Evolutionary conservation across 2,797 vertebrate genomes (phyloP).

Genomic region (Aselliscus stoliczkanus): DNA sequence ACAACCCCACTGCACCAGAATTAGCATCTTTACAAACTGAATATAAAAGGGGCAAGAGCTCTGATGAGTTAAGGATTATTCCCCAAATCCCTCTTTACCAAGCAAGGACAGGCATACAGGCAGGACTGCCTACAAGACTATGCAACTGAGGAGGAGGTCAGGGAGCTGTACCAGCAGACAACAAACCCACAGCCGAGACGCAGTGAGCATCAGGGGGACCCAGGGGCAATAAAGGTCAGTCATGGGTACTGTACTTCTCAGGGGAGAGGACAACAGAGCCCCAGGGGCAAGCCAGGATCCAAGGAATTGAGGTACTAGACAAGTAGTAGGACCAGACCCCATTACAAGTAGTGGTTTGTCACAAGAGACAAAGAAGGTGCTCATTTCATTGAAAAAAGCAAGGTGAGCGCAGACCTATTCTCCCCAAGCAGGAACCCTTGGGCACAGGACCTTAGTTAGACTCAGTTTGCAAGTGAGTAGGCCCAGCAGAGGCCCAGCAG

Average conservation of each 20-base stretch:
- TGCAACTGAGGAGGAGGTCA: not conserved
- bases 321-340: not conserved
- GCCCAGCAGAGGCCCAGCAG: not conserved
- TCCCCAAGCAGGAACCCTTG: not conserved
- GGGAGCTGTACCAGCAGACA: not conserved
- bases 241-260: too few relatives aligned
- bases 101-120: not conserved
- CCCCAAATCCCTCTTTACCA: not conserved
- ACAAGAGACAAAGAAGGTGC: not conserved
- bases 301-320: not conserved
- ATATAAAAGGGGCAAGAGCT: not conserved
- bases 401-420: not conserved
- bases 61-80: not conserved
- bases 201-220: not conserved
- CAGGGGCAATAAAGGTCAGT: too few relatives aligned
- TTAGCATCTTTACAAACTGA: not conserved
- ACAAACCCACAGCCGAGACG: not conserved
- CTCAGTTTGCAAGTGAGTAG: not conserved
- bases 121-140: not conserved
- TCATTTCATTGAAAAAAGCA: not conserved
- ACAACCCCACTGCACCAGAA: not conserved
- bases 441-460: not conserved
- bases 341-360: not conserved
- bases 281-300: not conserved
- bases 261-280: not conserved